Base-by-base conservation (phyloP, 2,888 invertebrate species). In the Pristionchus arcanus region DNA sequence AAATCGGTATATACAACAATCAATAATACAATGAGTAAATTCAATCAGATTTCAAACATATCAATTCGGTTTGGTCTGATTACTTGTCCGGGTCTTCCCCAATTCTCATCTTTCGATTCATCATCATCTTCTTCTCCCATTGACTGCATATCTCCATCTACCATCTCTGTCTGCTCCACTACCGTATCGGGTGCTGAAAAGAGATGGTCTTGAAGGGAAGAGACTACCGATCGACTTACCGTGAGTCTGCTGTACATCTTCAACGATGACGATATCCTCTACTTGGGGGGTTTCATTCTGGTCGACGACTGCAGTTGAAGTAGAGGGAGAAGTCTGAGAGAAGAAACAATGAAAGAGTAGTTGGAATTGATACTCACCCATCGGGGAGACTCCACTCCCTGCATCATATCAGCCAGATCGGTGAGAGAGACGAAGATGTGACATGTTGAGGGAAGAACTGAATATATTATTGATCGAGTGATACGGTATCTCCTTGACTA, bases 391-490 rank as follows among this genome's bases (percentile, higher is more conserved):
- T 86, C 86, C 15, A 86, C 66, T 63, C 86, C 86, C 86, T 34
- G 19, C 37, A 31, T 28, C 25, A 86, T 66, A 53, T 86, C 86
- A 21, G 63, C 86, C 63, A 86, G 86, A 86, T 86, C 86, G 9
- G 86, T 86, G 37, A 86, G 42, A 42, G 86, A 86, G 86, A 86
- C 37, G 66, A 86, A 66, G 25, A 66, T 66, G 25, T 37, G 49
- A 42, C 86, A 86, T 16, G 86, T 21, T 25, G 86, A 86, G 25
- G 86, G 86, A 66, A 86, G 37, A n/a, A n/a, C 86, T 86, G 37
- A 7, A 81, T 21, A 11, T 13, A 84, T 55, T 34, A 84, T 55
- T 31, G 21, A 84, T 55, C 55, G 74, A 34, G 74, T 42, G 77
- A 13, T 77, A 42, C 77, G 37, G 25, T 77, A 77, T 31, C 1